These are phyloP conservation scores for Cepaea nemoralis DNA, from an alignment of 1,140 invertebrate genomes.

Conservation along the genomic window DNA sequence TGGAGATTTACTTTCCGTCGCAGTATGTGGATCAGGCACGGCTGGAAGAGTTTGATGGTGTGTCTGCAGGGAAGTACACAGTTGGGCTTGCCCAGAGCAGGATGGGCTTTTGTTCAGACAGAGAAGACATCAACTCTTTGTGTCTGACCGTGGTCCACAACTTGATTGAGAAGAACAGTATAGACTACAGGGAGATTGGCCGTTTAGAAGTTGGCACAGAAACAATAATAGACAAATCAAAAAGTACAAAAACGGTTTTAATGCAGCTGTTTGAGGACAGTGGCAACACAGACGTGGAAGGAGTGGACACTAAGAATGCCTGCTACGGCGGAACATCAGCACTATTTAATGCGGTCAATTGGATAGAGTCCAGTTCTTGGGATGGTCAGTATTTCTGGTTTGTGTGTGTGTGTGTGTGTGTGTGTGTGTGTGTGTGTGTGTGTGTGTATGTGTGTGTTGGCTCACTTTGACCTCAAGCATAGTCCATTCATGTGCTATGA, in stretches of 20 bases:
- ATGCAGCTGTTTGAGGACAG: too few relatives aligned
- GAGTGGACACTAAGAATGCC: slow-evolving; percentile 96
- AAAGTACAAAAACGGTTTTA: slow-evolving; percentile 94
- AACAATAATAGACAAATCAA: too few relatives aligned
- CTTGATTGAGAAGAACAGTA: slow-evolving; percentile 70
- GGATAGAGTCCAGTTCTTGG: slow-evolving; percentile 96
- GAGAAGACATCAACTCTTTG: slow-evolving; percentile 96
- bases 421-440: too few relatives aligned
- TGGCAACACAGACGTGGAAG: slow-evolving; percentile 93
- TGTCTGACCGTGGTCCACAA: slow-evolving; percentile 91
- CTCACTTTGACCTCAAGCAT: too few relatives aligned
- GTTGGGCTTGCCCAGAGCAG: slow-evolving; percentile 93
- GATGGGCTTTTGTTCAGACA: slow-evolving; percentile 98
- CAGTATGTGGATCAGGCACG: slow-evolving; percentile 95
- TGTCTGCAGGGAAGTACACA: slow-evolving; percentile 79
- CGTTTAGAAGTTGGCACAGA: too few relatives aligned
- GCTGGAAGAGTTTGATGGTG: slow-evolving; percentile 89
- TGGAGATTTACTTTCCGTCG: too few relatives aligned
- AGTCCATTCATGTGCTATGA: too few relatives aligned
- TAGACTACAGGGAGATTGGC: too few relatives aligned
- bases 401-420: too few relatives aligned
- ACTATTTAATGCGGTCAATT: slow-evolving; percentile 93
- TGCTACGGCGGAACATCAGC: slow-evolving; percentile 99
- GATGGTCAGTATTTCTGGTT: too few relatives aligned
- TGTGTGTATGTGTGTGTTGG: too few relatives aligned